phyloP scores from a whole-genome alignment of 2,797 vertebrate genomes.

The Cacajao melanocephalus region DNA sequence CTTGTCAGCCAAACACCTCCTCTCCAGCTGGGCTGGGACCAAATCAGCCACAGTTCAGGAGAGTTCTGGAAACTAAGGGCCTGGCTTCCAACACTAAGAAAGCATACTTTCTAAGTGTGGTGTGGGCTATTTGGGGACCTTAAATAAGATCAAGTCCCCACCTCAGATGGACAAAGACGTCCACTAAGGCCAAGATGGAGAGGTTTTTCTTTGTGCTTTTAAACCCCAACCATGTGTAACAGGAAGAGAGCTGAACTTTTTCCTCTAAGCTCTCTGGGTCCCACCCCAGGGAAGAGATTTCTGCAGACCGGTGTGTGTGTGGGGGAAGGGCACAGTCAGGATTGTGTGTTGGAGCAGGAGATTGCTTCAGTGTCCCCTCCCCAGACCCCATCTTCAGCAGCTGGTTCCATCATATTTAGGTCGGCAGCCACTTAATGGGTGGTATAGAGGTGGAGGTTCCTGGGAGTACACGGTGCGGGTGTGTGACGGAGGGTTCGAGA shows the following conservation, averaged over 20 bases:
- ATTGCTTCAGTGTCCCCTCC: background rate
- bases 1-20: background rate
- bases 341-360: background rate
- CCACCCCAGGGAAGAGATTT: background rate
- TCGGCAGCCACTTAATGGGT: background rate
- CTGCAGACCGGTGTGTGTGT: background rate
- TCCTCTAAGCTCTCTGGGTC: background rate
- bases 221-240: slow-evolving; percentile 29
- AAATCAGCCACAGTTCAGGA: slow-evolving; percentile 27
- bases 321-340: background rate
- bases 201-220: slow-evolving; percentile 62
- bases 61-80: background rate
- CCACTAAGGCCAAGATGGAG: background rate
- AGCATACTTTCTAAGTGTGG: slow-evolving; percentile 32
- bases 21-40: background rate
- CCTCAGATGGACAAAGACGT: slow-evolving; percentile 11
- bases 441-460: background rate
- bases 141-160: background rate
- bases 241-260: background rate
- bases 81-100: slow-evolving; percentile 36
- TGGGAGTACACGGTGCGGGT: background rate
- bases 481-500: background rate
- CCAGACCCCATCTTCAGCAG: background rate
- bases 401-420: background rate
- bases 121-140: slow-evolving; percentile 12